Base-by-base conservation (phyloP, 1,140 invertebrate genomes). In the Dreissena rostriformis region DNA sequence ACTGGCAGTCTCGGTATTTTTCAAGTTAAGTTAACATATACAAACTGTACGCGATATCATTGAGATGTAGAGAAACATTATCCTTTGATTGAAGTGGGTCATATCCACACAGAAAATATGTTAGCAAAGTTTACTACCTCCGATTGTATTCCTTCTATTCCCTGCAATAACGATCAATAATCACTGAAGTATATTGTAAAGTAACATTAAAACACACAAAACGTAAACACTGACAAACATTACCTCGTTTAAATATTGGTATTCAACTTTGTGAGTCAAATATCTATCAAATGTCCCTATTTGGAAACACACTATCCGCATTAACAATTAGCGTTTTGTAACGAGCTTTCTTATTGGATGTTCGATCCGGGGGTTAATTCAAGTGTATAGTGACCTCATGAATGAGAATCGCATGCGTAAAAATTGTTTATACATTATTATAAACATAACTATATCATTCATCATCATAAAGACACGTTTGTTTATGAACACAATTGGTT, bases 251-350 rank as follows among this genome's bases (percentile, higher is more conserved):
- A 39, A 39, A 39, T 39, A 8, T 39, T 39, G 39, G 2, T 39
- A 39, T 39, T 73, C 63, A 65, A 72, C 29, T 52, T 52, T 68
- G 72, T 88, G 86, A 88, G 78, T 86, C 83, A 87, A 89, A 83
- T 84, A 73, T 81, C 82, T 39, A 39, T 39, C 39, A 39, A 39
- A 83, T 90, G 87, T 82, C 89, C 89, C 86, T 90, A 90, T 90
- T 90, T 86, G 89, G 89, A 86, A 89, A 86, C 80, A 86, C 83
- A 87, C 85, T 73, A 86, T 86, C 81, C 61, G 66, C 63, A 22
- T 61, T 28, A 11, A 39, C 67, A 28, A 29, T 29, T n/a, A 49
- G 28, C 28, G 28, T 49, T 76, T 72, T 86, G 87, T 82, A 84
- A 88, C 61, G 57, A 19, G 57, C 28, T 22, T 76, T 87, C 79